Evolutionary conservation across 2,797 vertebrate genomes (phyloP).

Genomic region (Zalophus californianus): DNA sequence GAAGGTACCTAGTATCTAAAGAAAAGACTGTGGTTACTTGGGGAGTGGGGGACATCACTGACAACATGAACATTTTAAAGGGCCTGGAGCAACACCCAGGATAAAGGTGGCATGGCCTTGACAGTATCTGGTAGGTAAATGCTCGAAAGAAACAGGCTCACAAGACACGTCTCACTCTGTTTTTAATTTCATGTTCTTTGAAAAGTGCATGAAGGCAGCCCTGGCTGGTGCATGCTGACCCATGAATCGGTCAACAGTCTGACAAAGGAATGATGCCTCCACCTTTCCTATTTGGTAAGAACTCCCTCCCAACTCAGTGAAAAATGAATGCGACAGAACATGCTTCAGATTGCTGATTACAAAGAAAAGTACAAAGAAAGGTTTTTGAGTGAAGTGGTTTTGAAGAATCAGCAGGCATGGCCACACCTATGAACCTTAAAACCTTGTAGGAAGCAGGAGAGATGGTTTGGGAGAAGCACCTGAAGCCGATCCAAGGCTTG

Average conservation of each 20-base stretch:
- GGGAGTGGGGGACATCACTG: too few species aligned
- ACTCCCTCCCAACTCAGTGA: neutral
- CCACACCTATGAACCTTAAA: neutral
- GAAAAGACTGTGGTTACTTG: too few species aligned
- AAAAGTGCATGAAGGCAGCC: neutral
- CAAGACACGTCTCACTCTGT: neutral
- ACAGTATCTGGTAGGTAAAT: neutral
- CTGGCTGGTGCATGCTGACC: neutral
- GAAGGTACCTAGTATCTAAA: neutral
- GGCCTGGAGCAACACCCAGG: neutral
- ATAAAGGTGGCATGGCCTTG: neutral
- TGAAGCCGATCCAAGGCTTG: neutral
- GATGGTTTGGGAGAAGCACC: neutral
- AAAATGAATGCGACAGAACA: neutral
- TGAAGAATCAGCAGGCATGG: neutral
- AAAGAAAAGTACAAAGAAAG: neutral
- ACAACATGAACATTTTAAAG: neutral
- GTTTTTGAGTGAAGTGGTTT: neutral
- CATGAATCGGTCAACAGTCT: accelerated
- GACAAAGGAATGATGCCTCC: neutral
- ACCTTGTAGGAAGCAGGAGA: neutral
- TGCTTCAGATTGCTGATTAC: neutral
- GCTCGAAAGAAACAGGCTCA: neutral
- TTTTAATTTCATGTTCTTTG: neutral
- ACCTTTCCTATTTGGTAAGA: neutral